phyloP scores from a whole-genome alignment of 2,113 vertebrate species.

The Phaethornis superciliosus region DNA sequence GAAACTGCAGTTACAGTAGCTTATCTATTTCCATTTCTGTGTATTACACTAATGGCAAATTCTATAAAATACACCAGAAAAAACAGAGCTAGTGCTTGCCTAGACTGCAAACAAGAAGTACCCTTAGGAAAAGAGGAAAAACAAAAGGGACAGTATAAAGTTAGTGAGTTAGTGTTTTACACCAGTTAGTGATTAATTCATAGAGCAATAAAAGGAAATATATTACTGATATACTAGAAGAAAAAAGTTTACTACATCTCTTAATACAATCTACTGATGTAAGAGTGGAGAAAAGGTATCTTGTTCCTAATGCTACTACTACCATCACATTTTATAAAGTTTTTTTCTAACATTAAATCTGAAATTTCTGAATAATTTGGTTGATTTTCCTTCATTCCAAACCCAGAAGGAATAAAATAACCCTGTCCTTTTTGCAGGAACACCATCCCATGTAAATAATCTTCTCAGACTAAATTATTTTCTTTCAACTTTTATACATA shows the following conservation, averaged over 20 bases:
- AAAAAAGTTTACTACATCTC: not conserved
- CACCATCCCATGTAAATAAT: not conserved
- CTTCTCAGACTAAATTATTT: not conserved
- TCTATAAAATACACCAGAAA: not conserved
- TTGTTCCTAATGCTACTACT: not conserved
- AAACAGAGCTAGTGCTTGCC: not conserved
- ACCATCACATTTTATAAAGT: not conserved
- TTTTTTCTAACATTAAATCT: not conserved
- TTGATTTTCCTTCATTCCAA: not conserved
- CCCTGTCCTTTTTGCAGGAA: not conserved
- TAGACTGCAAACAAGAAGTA: not conserved
- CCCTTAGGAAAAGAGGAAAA: not conserved
- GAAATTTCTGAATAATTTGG: not conserved
- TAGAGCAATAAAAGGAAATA: not conserved
- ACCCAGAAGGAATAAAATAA: not conserved
- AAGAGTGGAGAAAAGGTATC: not conserved
- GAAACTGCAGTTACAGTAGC: not conserved
- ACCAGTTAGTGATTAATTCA: not conserved
- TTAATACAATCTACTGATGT: not conserved
- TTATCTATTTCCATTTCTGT: not conserved
- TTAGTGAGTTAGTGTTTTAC: not conserved
- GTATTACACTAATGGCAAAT: not conserved
- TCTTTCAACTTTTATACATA: not conserved
- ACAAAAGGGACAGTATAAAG: not conserved
- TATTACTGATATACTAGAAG: not conserved